Conservation (phyloP, 2,113 vertebrate genomes). For the Onychorhynchus coronatus region DNA sequence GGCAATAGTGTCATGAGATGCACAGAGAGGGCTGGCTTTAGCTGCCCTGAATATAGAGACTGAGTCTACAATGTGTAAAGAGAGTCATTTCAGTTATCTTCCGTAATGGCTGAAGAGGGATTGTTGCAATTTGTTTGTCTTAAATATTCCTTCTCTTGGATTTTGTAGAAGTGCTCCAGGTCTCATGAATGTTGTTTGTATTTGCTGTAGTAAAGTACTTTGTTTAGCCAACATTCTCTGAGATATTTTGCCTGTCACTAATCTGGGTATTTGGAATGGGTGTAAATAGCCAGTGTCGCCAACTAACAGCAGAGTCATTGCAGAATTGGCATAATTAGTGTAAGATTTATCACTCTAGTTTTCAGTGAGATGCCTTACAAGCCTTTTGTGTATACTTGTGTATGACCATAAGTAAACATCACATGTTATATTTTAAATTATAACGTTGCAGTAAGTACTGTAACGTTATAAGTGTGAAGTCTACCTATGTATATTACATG, state of each 20-base stretch:
- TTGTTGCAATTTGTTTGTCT: background rate
- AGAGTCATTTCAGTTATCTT: background rate
- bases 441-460: background rate
- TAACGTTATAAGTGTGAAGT: accelerated
- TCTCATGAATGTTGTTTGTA: background rate
- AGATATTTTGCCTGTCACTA: background rate
- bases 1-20: background rate
- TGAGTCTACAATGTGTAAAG: background rate
- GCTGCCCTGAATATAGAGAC: background rate
- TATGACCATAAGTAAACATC: background rate
- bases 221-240: background rate
- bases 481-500: background rate
- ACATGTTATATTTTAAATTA: background rate
- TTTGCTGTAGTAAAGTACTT: background rate
- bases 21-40: background rate
- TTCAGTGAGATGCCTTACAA: background rate
- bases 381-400: background rate
- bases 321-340: background rate
- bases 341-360: background rate
- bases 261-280: background rate
- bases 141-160: background rate
- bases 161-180: background rate
- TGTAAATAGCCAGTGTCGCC: background rate
- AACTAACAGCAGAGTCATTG: background rate
- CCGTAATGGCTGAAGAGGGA: background rate